Conservation (phyloP, 2,888 invertebrate genomes). For the Mythimna pallens region DNA sequence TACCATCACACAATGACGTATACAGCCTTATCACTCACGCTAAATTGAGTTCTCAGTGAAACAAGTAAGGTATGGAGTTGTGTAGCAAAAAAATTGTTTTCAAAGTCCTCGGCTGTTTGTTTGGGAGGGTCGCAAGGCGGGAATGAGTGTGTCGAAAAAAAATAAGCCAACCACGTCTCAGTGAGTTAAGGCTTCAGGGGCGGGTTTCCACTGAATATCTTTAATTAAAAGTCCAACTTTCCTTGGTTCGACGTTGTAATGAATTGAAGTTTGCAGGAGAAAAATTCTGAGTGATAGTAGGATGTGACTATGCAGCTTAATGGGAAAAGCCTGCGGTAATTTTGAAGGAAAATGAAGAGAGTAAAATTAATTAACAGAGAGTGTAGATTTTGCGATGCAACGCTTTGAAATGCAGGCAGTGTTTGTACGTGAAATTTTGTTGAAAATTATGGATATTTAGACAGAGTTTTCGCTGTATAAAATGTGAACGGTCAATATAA, state of each 20-base stretch:
- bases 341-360: constrained; percentile 65
- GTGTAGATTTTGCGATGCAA: constrained; percentile 65
- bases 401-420: constrained; percentile 62
- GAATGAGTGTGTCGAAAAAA: constrained; percentile 90
- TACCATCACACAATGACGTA: constrained; percentile 71
- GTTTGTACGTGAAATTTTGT: constrained; percentile 55
- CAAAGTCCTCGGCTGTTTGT: constrained; percentile 89
- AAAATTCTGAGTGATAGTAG: constrained; percentile 70
- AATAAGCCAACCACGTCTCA: constrained; percentile 90
- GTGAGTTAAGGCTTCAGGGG: constrained; percentile 89
- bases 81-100: constrained; percentile 79
- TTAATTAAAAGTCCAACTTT: constrained; percentile 89
- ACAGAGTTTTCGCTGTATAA: constrained; percentile 12
- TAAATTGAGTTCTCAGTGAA: constrained; percentile 38
- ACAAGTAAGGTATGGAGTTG: constrained; percentile 47
- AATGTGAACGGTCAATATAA: constrained; percentile 33
- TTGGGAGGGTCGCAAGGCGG: constrained; percentile 91
- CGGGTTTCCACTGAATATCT: constrained; percentile 88
- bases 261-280: constrained; percentile 82
- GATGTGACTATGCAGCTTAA: constrained; percentile 63
- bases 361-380: constrained; percentile 74
- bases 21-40: constrained; percentile 46
- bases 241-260: constrained; percentile 78
- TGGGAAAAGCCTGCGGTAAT: constrained; percentile 67
- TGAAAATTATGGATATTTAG: constrained; percentile 36